These are phyloP conservation scores for Morpho helenor DNA, from an alignment of 2,888 invertebrate species.

Conservation along the genomic window DNA sequence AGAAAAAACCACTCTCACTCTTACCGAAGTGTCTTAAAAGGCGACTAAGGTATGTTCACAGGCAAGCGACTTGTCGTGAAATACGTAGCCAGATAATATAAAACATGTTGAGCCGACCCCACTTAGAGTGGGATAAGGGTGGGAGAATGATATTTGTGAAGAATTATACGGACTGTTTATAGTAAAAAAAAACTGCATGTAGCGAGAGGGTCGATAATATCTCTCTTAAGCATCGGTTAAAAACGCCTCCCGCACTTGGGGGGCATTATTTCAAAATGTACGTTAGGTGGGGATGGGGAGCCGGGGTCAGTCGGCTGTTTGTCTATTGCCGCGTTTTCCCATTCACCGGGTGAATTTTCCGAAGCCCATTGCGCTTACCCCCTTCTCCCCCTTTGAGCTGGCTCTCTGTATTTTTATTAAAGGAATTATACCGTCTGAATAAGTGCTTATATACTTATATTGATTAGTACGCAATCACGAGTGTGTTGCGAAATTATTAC, in stretches of 20 bases:
- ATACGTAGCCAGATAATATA: too few species aligned
- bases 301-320: slow-evolving; percentile 66
- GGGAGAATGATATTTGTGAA: too few species aligned
- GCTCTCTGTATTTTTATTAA: slow-evolving; percentile 74
- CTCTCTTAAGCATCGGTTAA: slow-evolving; percentile 34
- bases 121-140: too few species aligned
- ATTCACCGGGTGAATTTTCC: slow-evolving; percentile 77
- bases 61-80: too few species aligned
- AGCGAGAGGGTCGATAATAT: slow-evolving; percentile 30
- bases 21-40: too few species aligned
- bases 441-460: slow-evolving; percentile 67
- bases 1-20: too few species aligned
- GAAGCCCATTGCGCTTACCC: slow-evolving; percentile 68
- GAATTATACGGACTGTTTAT: too few species aligned
- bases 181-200: slow-evolving; percentile 1
- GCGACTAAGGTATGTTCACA: too few species aligned
- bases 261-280: slow-evolving; percentile 74
- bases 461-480: slow-evolving; percentile 55
- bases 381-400: slow-evolving; percentile 49
- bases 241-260: slow-evolving; percentile 41
- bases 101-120: too few species aligned
- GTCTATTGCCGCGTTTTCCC: slow-evolving; percentile 77
- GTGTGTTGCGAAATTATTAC: slow-evolving; percentile 8
- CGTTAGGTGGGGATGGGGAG: slow-evolving; percentile 46
- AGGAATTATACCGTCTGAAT: slow-evolving; percentile 74